These are phyloP conservation scores for Dasypus novemcinctus DNA, from an alignment of 2,113 vertebrate species.

Conservation along the genomic window DNA sequence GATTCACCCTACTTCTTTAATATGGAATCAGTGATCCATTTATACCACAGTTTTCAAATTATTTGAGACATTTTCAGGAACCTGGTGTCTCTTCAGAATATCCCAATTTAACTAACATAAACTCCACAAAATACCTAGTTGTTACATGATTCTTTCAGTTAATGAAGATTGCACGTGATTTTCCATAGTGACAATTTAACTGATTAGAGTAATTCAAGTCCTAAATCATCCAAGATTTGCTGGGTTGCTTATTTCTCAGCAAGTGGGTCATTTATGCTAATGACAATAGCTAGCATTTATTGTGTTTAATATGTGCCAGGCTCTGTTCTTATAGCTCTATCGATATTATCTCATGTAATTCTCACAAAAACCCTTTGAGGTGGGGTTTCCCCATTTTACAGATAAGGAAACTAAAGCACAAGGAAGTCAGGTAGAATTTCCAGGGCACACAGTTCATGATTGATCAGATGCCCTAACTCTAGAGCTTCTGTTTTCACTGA, in stretches of 20 bases:
- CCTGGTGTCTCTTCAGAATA: neutral
- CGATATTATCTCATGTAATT: neutral
- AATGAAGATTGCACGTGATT: neutral
- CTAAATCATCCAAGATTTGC: neutral
- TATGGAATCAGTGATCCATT: neutral
- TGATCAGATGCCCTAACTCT: neutral
- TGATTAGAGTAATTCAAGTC: neutral
- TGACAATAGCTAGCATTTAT: constrained; percentile 17
- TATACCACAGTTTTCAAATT: neutral
- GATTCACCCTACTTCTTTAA: constrained; percentile 31
- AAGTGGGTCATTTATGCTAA: neutral
- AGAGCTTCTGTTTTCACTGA: neutral
- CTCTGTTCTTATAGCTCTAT: neutral
- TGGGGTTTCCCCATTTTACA: neutral
- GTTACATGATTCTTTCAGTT: neutral
- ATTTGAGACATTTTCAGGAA: constrained; percentile 8
- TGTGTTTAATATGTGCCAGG: constrained; percentile 7
- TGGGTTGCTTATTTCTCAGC: constrained; percentile 1
- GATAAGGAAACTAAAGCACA: neutral
- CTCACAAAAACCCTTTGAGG: neutral
- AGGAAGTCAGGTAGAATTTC: neutral
- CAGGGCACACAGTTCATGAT: neutral
- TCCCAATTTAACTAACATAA: neutral
- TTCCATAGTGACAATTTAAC: neutral
- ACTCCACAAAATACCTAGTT: neutral